These are phyloP conservation scores for Cactoblastis cactorum DNA, from an alignment of 2,888 invertebrate genomes.

Conservation along the genomic window DNA sequence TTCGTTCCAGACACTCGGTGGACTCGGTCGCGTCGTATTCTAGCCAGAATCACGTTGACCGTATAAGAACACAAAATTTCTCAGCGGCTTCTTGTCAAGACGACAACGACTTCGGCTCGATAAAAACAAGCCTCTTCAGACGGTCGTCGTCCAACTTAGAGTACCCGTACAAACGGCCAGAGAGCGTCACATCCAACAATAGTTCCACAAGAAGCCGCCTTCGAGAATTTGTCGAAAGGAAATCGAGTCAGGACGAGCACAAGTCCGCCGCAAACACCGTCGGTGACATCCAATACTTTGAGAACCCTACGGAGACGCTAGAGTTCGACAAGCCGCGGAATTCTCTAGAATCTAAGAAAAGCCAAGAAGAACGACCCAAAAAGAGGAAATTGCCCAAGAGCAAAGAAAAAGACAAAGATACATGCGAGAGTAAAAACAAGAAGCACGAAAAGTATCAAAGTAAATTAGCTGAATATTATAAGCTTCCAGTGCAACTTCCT, in stretches of 20 bases:
- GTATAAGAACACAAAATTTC: conserved; percentile 77
- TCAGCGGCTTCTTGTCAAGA: conserved; percentile 78
- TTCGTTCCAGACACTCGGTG: conserved; percentile 76
- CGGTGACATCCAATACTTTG: conserved; percentile 74
- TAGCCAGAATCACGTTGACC: conserved; percentile 80
- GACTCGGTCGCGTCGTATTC: conserved; percentile 81
- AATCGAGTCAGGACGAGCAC: conserved; percentile 74
- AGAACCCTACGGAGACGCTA: conserved; percentile 72
- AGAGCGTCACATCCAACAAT: conserved; percentile 70
- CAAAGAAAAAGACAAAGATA: conserved; percentile 54
- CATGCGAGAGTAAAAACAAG: conserved; percentile 56
- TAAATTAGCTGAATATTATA: conserved; percentile 72
- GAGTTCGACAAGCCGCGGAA: conserved; percentile 68
- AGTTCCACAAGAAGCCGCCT: conserved; percentile 77
- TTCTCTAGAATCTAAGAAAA: conserved; percentile 64
- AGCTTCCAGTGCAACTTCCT: conserved; percentile 65
- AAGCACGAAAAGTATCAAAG: conserved; percentile 74
- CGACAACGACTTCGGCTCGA: conserved; percentile 73
- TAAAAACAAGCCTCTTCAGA: conserved; percentile 73
- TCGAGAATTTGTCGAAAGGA: conserved; percentile 75
- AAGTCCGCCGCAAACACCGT: conserved; percentile 70
- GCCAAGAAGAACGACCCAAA: conserved; percentile 66
- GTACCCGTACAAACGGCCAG: conserved; percentile 63
- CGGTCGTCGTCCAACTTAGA: conserved; percentile 72
- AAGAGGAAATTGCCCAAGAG: conserved; percentile 63